These are phyloP conservation scores for Nothobranchius kuhntae DNA, from an alignment of 2,113 vertebrate genomes.

Conservation along the genomic window DNA sequence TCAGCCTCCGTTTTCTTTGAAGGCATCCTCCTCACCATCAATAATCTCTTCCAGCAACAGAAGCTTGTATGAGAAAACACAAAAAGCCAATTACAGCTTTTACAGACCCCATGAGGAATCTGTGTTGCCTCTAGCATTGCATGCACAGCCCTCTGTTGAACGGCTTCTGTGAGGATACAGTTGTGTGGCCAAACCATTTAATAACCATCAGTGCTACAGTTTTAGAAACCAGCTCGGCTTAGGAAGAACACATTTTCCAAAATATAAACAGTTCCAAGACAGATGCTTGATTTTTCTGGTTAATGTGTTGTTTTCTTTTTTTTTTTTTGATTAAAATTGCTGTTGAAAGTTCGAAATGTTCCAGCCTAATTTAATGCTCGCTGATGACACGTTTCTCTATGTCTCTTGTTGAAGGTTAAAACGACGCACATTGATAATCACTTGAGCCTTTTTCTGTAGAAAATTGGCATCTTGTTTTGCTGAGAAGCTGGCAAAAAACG, in stretches of 20 bases:
- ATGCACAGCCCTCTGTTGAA: neutral
- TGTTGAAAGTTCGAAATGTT: slow-evolving; percentile 46
- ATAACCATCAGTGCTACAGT: neutral
- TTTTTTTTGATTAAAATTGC: slow-evolving; percentile 24
- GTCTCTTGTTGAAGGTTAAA: slow-evolving; percentile 34
- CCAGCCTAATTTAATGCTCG: slow-evolving; percentile 34
- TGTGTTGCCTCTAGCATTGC: neutral
- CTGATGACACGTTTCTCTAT: slow-evolving; percentile 63
- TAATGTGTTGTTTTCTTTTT: slow-evolving; percentile 12
- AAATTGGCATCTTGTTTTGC: slow-evolving; percentile 45
- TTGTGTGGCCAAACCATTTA: neutral
- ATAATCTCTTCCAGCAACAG: neutral
- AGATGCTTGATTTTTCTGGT: slow-evolving; percentile 24
- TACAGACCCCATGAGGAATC: neutral
- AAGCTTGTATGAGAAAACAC: neutral
- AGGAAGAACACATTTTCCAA: neutral
- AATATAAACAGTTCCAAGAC: slow-evolving; percentile 22
- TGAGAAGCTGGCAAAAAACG: slow-evolving; percentile 24
- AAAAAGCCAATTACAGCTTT: slow-evolving; percentile 3
- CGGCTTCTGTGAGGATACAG: neutral
- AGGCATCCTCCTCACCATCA: neutral
- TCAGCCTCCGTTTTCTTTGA: neutral
- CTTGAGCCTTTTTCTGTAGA: slow-evolving; percentile 13
- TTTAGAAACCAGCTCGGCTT: neutral
- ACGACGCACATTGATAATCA: slow-evolving; percentile 43